Base-by-base conservation (phyloP, 2,888 invertebrate species). In the Noctua comes region DNA sequence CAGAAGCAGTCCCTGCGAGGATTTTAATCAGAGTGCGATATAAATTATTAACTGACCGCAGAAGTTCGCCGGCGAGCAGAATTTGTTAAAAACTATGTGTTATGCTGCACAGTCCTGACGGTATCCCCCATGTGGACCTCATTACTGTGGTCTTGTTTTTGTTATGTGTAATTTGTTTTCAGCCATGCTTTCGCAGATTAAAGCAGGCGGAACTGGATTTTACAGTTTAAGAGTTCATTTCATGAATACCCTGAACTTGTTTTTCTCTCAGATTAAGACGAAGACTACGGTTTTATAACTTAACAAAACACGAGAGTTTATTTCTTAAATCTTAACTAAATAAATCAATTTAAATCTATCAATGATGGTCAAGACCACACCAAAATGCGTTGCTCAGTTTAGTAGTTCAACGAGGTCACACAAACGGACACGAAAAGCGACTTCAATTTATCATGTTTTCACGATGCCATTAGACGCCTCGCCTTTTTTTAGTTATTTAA, bases 41-140 rank as follows among this genome's bases (percentile, higher is more conserved):
- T 84, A 79, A 84, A 83, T 79, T 74, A 85, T 79, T 79, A 85
- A 85, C 83, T 69, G 69, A 73, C 74, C 73, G 68, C 77, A 73
- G 59, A 85, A 83, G 66, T 83, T 76, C 31, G 43, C 79, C 24
- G 51, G 43, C 48, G 59, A 69, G 71, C 68, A 77, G 68, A 66
- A 83, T 82, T 86, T 65, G 54, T 79, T 78, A 66, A 73, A 84
- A 84, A 82, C 79, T 80, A 80, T 80, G 66, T 76, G 79, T 59
- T 76, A 83, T 75, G 66, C 65, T 40, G 74, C 59, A 74, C 54
- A 48, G 16, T 70, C 21, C 69, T 71, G 82, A 70, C 82, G 78
- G 73, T 69, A 76, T 71, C 21, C 73, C 68, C 64, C 73, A 68
- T 72, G 69, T 77, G 62, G 21, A 75, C 72, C 77, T 81, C 77